phyloP scores from a whole-genome alignment of 2,797 vertebrate genomes.

The Clarias pachynema region DNA sequence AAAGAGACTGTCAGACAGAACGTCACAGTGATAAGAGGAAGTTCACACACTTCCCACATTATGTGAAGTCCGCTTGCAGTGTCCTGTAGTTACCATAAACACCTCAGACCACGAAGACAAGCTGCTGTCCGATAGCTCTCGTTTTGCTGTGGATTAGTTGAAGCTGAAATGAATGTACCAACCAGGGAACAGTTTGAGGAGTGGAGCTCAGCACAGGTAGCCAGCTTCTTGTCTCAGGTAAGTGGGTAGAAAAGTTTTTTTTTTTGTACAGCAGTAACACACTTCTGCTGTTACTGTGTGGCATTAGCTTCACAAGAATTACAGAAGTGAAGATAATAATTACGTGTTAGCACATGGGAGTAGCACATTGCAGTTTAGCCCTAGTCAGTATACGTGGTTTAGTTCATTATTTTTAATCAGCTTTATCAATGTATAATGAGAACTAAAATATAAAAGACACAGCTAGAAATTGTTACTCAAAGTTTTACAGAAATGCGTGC shows the following conservation, averaged over 20 bases:
- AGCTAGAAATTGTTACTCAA: not conserved
- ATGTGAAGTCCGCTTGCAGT: conserved; percentile 35
- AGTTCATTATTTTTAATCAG: not conserved
- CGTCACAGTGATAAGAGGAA: conserved; percentile 42
- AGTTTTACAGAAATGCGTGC: not conserved
- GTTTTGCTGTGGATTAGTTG: conserved; percentile 49
- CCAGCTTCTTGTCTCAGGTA: conserved; percentile 80
- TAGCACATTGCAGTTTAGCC: too few species aligned
- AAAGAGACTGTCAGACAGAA: conserved; percentile 15
- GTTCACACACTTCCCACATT: conserved; percentile 54
- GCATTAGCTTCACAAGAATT: not conserved
- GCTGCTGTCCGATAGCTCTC: conserved; percentile 42
- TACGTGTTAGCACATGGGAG: not conserved
- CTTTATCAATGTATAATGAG: not conserved
- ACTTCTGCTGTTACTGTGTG: conserved; percentile 4
- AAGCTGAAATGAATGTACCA: conserved; percentile 75
- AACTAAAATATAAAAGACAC: not conserved
- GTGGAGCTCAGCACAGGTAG: conserved; percentile 79
- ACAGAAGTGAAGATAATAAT: conserved; percentile 7
- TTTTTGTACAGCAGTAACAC: not conserved
- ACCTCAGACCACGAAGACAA: conserved; percentile 13
- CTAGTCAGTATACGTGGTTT: not conserved
- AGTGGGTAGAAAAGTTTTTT: conserved; percentile 35
- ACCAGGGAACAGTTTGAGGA: conserved; percentile 80
- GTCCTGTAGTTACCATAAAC: conserved; percentile 50